Percentiles rank a stretch among this genome's conserved stretches.
Evolutionary conservation across 1,140 invertebrate genomes (phyloP).

Genomic region (Asobara japonica): DNA sequence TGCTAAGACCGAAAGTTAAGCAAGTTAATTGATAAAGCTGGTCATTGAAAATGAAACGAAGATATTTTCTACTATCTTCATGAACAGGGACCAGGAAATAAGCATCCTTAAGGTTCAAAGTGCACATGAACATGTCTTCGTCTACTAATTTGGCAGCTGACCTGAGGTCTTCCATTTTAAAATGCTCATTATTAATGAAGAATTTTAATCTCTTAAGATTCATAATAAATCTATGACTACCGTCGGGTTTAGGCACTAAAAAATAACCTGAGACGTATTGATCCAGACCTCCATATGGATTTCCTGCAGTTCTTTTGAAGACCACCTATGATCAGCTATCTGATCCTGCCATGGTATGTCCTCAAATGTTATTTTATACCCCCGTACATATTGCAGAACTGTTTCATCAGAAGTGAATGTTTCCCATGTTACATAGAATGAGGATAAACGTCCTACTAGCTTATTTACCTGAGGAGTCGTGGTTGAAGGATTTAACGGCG

Average conservation of each 20-base stretch:
- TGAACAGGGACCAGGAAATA: slow-evolving; percentile 16
- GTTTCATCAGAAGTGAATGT: not conserved
- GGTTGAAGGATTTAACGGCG: no score
- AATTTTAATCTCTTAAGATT: slow-evolving; percentile 20
- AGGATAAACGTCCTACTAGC: not conserved
- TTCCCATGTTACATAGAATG: not conserved
- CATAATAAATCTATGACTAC: slow-evolving; percentile 11
- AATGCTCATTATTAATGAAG: slow-evolving; percentile 18
- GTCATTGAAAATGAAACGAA: slow-evolving; percentile 13
- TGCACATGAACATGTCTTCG: not conserved
- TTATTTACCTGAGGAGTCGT: not conserved
- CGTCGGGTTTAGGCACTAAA: slow-evolving; percentile 24
- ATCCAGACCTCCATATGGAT: not conserved
- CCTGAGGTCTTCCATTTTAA: slow-evolving; percentile 26
- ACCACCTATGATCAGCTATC: not conserved
- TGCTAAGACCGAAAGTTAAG: not conserved
- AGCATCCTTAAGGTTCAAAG: slow-evolving; percentile 21
- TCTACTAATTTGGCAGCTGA: slow-evolving; percentile 14
- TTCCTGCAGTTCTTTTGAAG: not conserved
- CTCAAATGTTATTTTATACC: slow-evolving; percentile 12
- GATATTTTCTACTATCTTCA: slow-evolving; percentile 5
- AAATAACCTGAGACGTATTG: slow-evolving; percentile 22
- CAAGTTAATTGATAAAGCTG: slow-evolving; percentile 24
- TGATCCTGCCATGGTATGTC: not conserved
- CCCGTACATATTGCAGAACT: not conserved